Evolutionary conservation across 2,113 vertebrate species (phyloP), one percentile per base, ranked within the genome.

Genomic region (Lates calcarifer): DNA sequence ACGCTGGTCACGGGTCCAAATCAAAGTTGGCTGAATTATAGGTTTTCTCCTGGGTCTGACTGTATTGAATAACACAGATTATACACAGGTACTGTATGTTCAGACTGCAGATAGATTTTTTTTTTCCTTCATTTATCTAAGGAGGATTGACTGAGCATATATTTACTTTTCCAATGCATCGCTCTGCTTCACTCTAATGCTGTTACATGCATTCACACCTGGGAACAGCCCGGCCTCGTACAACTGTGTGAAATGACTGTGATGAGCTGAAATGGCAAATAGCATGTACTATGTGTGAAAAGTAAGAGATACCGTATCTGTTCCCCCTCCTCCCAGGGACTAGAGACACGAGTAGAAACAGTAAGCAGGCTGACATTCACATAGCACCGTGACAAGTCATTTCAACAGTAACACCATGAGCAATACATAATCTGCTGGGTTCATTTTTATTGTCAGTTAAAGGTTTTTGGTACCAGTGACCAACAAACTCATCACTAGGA

Each of bases 21-120:
- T 82, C 77, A 71, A 56, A 70, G 67, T n/a, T 7, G 35, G 31
- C 55, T 78, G 79, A 80, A 77, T 74, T 51, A 67, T 14, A 2
- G 17, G 0, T 33, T 39, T 49, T 64, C 74, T 79, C 43, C 41
- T 2, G 63, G 28, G 6, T 22, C 33, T 2, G 43, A 31, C 1
- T 0, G 3, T 9, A 22, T 17, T 78, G 60, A 77, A 75, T 65
- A 60, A 18, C 0, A 3, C 15, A 26, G 77, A 77, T 62, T 47
- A 72, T 26, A 63, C 5, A 29, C 66, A 62, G 62, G 56, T 65
- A 10, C 28, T 75, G 37, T 41, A 73, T 69, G 55, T 64, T 63
- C 61, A 72, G 28, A 58, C 58, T 65, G 51, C 39, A 60, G 55
- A 86, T 24, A 7, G 35, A 37, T 41, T 66, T 33, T 7, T 45